Conservation (phyloP, 2,113 vertebrate species). For the Platichthys flesus region DNA sequence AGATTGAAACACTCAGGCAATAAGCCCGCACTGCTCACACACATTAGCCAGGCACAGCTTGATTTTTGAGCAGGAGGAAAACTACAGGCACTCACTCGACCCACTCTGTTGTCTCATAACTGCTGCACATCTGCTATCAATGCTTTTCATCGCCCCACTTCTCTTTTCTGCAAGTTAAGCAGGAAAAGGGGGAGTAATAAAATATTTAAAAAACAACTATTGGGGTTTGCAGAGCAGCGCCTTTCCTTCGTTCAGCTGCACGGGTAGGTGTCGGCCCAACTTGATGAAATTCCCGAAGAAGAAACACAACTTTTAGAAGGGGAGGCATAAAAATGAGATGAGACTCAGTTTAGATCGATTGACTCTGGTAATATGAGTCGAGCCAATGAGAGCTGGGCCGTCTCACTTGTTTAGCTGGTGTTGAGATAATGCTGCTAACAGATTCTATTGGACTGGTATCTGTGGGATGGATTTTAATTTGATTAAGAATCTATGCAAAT, state of each 20-base stretch:
- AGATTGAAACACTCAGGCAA: slow-evolving; percentile 68
- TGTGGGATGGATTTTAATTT: slow-evolving; percentile 56
- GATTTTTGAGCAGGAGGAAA: slow-evolving; percentile 67
- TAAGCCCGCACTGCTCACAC: slow-evolving; percentile 63
- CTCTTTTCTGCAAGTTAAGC: slow-evolving; percentile 76
- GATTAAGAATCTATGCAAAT: slow-evolving; percentile 67
- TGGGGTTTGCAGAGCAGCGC: slow-evolving; percentile 46
- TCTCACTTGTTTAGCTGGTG: slow-evolving; percentile 48
- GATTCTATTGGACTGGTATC: slow-evolving; percentile 35
- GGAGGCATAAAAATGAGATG: not conserved
- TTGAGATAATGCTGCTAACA: slow-evolving; percentile 31
- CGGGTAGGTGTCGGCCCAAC: slow-evolving; percentile 3
- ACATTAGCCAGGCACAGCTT: slow-evolving; percentile 62
- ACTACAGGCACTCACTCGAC: slow-evolving; percentile 54
- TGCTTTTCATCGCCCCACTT: slow-evolving; percentile 52
- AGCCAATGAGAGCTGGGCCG: slow-evolving; percentile 22
- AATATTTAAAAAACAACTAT: slow-evolving; percentile 72
- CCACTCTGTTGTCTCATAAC: slow-evolving; percentile 66
- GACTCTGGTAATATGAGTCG: not conserved
- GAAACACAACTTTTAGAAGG: not conserved
- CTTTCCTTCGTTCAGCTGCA: slow-evolving; percentile 27
- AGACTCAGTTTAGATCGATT: not conserved
- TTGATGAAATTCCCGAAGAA: slow-evolving; percentile 17
- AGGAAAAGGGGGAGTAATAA: slow-evolving; percentile 58
- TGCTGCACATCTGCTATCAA: slow-evolving; percentile 57